A percentile compares a stretch with the other conserved stretches of the same genome.
phyloP scores from a whole-genome alignment of 35 echinoderm and acorn worm species.

The Ophioderma brevispina region DNA sequence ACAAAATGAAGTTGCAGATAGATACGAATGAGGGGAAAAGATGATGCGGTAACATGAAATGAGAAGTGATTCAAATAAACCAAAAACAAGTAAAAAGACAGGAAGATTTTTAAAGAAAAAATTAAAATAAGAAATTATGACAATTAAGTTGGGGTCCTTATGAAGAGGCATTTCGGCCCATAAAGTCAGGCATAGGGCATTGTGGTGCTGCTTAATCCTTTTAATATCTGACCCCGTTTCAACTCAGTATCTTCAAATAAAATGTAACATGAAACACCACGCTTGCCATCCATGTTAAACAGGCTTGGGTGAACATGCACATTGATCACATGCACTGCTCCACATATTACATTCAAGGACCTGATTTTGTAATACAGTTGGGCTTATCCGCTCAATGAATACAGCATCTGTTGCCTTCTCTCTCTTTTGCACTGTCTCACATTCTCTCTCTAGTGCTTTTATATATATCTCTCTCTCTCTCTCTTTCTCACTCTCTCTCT shows the following conservation, averaged over 20 bases:
- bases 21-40: too few species aligned
- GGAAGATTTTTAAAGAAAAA: too few species aligned
- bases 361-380: constrained; percentile 9
- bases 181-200: too few species aligned
- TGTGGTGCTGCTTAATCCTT: too few species aligned
- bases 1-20: too few species aligned
- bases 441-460: not conserved
- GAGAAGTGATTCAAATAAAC: too few species aligned
- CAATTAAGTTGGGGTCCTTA: too few species aligned
- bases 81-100: too few species aligned
- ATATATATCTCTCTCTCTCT: not conserved
- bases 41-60: too few species aligned
- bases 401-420: not conserved
- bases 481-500: not conserved
- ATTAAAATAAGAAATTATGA: too few species aligned
- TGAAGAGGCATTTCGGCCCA: too few species aligned
- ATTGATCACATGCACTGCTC: not conserved
- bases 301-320: not conserved
- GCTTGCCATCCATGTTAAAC: not conserved
- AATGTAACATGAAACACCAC: not conserved
- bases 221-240: not conserved
- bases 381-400: not conserved
- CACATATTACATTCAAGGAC: not conserved
- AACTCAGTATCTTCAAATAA: not conserved
- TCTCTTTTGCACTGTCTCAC: not conserved